Conservation (phyloP, 2,888 invertebrate species). For the Syritta pipiens region DNA sequence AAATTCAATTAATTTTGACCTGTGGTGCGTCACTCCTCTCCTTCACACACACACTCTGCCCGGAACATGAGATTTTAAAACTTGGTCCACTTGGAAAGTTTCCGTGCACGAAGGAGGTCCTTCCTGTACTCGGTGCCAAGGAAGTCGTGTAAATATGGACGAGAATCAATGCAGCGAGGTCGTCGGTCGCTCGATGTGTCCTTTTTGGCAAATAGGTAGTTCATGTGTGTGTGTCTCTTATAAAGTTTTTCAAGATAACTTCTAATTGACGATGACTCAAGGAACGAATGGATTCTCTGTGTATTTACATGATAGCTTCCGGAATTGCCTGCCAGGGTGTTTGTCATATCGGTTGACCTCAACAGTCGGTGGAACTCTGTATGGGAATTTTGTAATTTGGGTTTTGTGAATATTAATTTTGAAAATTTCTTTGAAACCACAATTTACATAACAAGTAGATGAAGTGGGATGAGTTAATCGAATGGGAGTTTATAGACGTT, state of each 20-base stretch:
- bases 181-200: constrained; percentile 10
- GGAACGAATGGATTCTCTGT: constrained; percentile 40
- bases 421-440: no score
- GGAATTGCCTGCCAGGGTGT: not conserved
- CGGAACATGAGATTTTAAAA: constrained; percentile 44
- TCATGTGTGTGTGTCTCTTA: constrained; percentile 40
- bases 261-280: constrained; percentile 61
- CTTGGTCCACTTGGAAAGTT: constrained; percentile 28
- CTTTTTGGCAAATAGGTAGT: constrained; percentile 43
- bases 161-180: constrained; percentile 29
- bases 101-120: not conserved
- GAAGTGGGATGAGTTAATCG: no score
- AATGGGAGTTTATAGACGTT: no score
- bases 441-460: no score
- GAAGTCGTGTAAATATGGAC: constrained; percentile 56
- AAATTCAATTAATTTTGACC: constrained; percentile 66
- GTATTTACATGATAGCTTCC: constrained; percentile 30
- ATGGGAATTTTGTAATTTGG: no score
- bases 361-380: no score
- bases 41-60: constrained; percentile 29
- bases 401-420: no score
- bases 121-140: constrained; percentile 38
- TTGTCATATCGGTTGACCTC: no score
- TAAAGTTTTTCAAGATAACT: constrained; percentile 57
- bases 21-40: no score